These are phyloP conservation scores for Hypomesus transpacificus DNA, from an alignment of 2,113 vertebrate species.

Conservation along the genomic window DNA sequence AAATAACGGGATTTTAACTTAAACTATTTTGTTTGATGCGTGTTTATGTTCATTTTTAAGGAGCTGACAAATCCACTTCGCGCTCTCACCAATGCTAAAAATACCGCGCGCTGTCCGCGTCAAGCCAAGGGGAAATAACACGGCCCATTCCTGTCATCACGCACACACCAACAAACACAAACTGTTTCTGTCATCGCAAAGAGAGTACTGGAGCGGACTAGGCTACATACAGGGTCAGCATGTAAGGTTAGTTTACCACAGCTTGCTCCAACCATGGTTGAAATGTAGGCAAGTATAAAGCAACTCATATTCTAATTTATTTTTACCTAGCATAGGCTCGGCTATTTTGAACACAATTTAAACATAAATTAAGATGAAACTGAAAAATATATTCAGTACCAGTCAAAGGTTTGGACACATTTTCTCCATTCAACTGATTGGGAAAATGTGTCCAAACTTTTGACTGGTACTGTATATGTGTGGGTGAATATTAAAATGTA, in stretches of 20 bases:
- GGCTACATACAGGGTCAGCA: too few species aligned
- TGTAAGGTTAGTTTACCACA: too few species aligned
- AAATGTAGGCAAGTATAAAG: background rate
- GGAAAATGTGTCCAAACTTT: too few species aligned
- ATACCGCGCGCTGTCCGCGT: constrained; percentile 21
- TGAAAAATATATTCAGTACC: too few species aligned
- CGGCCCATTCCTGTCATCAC: constrained; percentile 26
- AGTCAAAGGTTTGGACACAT: too few species aligned
- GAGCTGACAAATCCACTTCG: background rate
- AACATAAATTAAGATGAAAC: background rate
- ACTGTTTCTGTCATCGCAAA: background rate
- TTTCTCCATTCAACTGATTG: too few species aligned
- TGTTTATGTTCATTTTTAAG: background rate
- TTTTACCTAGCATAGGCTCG: background rate
- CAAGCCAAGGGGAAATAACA: constrained; percentile 32
- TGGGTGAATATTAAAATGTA: background rate
- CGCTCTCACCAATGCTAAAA: constrained; percentile 29
- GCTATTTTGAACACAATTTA: too few species aligned
- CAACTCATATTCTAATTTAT: background rate
- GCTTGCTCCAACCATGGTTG: too few species aligned
- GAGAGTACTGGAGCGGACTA: too few species aligned
- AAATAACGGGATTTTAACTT: background rate
- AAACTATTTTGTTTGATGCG: background rate
- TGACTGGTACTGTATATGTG: background rate
- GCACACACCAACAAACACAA: background rate